Evolutionary conservation across 92 coral and sea anemone genomes (phyloP).

Genomic region (Bergia puertoricense): DNA sequence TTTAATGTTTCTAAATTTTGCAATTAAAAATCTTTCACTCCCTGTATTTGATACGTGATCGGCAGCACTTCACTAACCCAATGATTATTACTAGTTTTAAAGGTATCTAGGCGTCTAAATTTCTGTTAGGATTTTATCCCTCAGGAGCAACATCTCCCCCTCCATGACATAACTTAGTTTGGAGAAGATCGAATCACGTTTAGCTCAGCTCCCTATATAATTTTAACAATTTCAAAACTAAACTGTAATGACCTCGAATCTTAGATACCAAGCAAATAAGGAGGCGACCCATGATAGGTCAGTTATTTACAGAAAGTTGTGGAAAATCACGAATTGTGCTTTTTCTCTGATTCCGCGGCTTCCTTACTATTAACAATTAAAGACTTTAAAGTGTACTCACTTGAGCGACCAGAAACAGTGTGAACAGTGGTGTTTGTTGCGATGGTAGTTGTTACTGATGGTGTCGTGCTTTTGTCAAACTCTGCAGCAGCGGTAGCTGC

Average conservation of each 20-base stretch:
- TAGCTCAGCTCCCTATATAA: too few relatives aligned
- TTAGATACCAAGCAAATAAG: background rate
- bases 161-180: background rate
- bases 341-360: background rate
- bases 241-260: background rate
- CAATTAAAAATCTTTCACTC: too few relatives aligned
- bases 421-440: conserved; percentile 1
- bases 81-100: too few relatives aligned
- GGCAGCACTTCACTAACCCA: too few relatives aligned
- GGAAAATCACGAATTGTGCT: too few relatives aligned
- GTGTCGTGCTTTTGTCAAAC: conserved; percentile 6
- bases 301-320: background rate
- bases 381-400: background rate
- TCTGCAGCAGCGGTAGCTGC: conserved; percentile 45
- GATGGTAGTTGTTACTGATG: conserved; percentile 9
- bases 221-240: too few relatives aligned
- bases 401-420: conserved; percentile 18
- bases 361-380: background rate
- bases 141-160: too few relatives aligned
- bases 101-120: too few relatives aligned
- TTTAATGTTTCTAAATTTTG: too few relatives aligned
- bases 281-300: background rate
- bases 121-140: too few relatives aligned
- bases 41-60: too few relatives aligned
- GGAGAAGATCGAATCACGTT: too few relatives aligned